A percentile compares a stretch with the other conserved stretches of the same genome.
Conservation (phyloP, 2,797 vertebrate genomes). For the Melanotaenia trifasciata region DNA sequence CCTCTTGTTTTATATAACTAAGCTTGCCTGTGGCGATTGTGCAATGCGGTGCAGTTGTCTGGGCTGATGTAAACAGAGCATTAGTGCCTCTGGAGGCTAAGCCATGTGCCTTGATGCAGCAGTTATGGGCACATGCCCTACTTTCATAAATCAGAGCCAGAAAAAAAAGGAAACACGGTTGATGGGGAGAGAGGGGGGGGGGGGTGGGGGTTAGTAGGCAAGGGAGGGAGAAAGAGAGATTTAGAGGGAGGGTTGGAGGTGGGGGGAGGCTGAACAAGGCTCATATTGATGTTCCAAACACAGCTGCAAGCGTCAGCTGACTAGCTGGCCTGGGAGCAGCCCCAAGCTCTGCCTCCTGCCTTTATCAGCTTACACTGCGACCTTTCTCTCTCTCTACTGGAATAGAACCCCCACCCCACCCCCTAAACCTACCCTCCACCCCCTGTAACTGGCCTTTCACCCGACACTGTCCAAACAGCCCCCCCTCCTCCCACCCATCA, state of each 20-base stretch:
- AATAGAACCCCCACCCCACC: constrained; percentile 64
- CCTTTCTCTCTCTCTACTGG: constrained; percentile 84
- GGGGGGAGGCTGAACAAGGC: constrained; percentile 80
- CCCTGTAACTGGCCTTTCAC: constrained; percentile 49
- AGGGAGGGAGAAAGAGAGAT: constrained; percentile 46
- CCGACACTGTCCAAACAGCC: constrained; percentile 51
- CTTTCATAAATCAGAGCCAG: constrained; percentile 83
- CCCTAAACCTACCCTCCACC: constrained; percentile 11
- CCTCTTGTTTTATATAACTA: constrained; percentile 79
- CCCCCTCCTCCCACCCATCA: background rate
- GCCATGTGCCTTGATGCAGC: constrained; percentile 84
- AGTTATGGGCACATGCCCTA: constrained; percentile 87
- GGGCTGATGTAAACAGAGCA: constrained; percentile 82
- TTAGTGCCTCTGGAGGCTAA: constrained; percentile 76
- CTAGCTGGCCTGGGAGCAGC: constrained; percentile 83
- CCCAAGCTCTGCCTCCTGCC: constrained; percentile 74
- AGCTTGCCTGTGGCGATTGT: constrained; percentile 76
- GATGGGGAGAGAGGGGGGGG: constrained; percentile 44
- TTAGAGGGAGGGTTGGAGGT: constrained; percentile 20
- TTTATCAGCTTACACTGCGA: constrained; percentile 88
- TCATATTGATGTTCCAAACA: constrained; percentile 85
- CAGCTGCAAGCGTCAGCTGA: constrained; percentile 88
- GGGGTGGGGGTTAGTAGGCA: constrained; percentile 37
- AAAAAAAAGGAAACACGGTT: constrained; percentile 69
- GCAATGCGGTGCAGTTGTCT: constrained; percentile 80